Percentiles rank a stretch among this genome's conserved stretches.
Conservation (phyloP, 2,797 vertebrate species). For the Argentina silus region DNA sequence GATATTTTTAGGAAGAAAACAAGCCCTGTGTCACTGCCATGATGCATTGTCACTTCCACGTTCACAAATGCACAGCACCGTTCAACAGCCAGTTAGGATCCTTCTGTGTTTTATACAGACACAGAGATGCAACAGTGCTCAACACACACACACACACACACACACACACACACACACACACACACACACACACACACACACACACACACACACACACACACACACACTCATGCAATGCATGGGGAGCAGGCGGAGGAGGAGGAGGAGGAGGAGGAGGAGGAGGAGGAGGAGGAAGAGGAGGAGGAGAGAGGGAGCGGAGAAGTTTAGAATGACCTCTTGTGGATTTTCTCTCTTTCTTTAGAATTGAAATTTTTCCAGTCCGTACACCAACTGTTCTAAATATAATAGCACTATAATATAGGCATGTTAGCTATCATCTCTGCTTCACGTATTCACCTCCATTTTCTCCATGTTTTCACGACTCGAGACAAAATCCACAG, state of each 20-base stretch:
- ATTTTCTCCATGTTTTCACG: constrained; percentile 1
- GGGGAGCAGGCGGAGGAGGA: constrained; percentile 50
- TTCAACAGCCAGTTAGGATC: constrained; percentile 5
- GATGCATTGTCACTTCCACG: constrained; percentile 62
- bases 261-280: constrained; percentile 57
- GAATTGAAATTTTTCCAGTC: no score
- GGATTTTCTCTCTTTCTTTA: constrained; percentile 49
- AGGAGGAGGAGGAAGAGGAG: constrained; percentile 7
- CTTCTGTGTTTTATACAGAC: constrained; percentile 10
- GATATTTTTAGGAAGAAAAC: neutral
- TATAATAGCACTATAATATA: no score
- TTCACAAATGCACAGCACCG: constrained; percentile 37
- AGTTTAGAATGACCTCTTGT: constrained; percentile 72
- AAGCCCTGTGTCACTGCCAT: constrained; percentile 14
- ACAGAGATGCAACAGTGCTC: constrained; percentile 2
- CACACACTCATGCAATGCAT: neutral
- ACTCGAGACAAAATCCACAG: constrained; percentile 68
- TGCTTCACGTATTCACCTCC: no score
- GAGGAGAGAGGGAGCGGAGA: constrained; percentile 34
- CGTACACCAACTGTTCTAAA: no score
- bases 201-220: no score
- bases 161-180: neutral
- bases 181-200: neutral
- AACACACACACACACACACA: neutral
- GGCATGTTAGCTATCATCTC: no score